A percentile compares a stretch with the other conserved stretches of the same genome.
Evolutionary conservation across 2,888 invertebrate species (phyloP).

Genomic region (Odontothrips loti): DNA sequence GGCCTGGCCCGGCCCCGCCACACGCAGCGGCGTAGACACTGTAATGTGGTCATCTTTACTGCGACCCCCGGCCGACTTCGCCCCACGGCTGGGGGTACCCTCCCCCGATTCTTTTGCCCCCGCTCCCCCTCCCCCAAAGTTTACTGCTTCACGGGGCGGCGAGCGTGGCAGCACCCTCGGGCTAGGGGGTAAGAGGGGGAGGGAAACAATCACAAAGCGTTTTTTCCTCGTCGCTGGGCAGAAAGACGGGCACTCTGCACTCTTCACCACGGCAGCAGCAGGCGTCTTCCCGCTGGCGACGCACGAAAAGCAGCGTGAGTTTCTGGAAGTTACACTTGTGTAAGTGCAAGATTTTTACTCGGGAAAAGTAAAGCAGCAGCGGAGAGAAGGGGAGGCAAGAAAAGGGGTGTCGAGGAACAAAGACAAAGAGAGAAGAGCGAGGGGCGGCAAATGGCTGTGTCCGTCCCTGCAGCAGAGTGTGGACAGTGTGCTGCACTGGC

Average conservation of each 20-base stretch:
- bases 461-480: not conserved
- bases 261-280: not conserved
- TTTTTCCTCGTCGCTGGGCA: conserved; percentile 12
- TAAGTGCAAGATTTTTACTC: not conserved
- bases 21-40: not conserved
- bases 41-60: conserved; percentile 17
- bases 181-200: not conserved
- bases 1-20: no score
- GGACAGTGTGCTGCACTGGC: not conserved
- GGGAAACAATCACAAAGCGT: conserved; percentile 1
- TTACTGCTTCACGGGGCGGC: not conserved
- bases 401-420: not conserved
- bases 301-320: not conserved
- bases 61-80: not conserved
- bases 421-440: not conserved
- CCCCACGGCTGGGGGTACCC: not conserved
- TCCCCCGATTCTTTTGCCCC: not conserved
- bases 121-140: not conserved
- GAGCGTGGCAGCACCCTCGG: not conserved
- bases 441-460: not conserved
- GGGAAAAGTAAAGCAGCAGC: no score
- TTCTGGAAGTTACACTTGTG: not conserved
- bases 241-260: not conserved
- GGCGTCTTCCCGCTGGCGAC: not conserved
- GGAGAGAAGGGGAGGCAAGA: not conserved